Evolutionary conservation across 2,113 vertebrate species (phyloP).

Genomic region (Turnix velox): DNA sequence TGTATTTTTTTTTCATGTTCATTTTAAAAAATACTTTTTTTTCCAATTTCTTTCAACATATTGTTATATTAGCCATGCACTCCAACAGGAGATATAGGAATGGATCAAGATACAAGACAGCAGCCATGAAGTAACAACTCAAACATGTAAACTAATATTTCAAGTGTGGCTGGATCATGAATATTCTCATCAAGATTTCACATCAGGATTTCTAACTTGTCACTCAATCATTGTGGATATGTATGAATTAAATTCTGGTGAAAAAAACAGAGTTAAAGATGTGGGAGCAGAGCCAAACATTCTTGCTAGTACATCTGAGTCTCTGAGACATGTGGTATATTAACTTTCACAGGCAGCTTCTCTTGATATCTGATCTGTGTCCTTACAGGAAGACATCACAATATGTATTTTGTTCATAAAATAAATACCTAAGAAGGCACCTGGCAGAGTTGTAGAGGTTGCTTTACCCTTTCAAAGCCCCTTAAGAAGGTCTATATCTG

Average conservation of each 20-base stretch:
- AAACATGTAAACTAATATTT: neutral
- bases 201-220: neutral
- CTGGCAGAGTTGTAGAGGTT: neutral
- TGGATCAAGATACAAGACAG: neutral
- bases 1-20: neutral
- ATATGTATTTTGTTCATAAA: neutral
- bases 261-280: neutral
- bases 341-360: neutral
- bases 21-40: neutral
- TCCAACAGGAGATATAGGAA: accelerated
- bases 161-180: neutral
- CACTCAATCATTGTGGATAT: neutral
- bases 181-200: neutral
- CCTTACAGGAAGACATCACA: neutral
- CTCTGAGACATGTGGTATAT: neutral
- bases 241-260: neutral
- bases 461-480: neutral
- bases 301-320: neutral
- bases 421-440: neutral
- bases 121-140: neutral
- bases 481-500: neutral
- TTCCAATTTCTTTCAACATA: neutral
- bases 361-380: neutral
- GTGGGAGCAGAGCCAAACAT: neutral
- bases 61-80: neutral